Evolutionary conservation across 2,888 invertebrate genomes (phyloP), one percentile per base, ranked within the genome.

Genomic region (Piscicola geometra): DNA sequence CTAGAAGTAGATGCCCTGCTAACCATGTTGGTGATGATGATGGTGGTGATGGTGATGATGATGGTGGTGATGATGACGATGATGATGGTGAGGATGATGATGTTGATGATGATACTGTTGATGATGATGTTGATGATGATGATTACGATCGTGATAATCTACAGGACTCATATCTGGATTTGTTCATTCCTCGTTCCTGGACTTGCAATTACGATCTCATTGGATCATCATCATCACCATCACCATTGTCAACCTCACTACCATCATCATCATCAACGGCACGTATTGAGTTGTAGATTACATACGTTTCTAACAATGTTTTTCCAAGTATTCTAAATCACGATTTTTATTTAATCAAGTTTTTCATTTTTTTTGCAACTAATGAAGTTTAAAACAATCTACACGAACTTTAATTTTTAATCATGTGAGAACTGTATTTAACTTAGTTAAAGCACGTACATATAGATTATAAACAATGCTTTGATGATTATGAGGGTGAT

Each of bases 1-100:
- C 93, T 0, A 88, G 93, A 68, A 85, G 87, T 75, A 92, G 93
- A 85, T 92, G 92, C 82, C 90, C 90, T 12, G 28, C 73, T n/a
- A 50, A 25, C 28, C 25, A 70, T 21, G 77, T 77, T 21, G 66
- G 78, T 79, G 21, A 3, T 30, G 3, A 33, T 15, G 18, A 41
- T 5, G 36, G 9, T 1, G 35, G 5, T 32, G 36, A 1, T 0
- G 30, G 30, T 25, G 56, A 60, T 35, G 21, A 9, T 28, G 18
- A 41, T 47, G 36, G 9, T 32, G 35, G 5, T 64, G 36, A 1
- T 5, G 30, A 52, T 52, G 56, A 60, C 36, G 21, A 9, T 36
- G 15, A 75, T 33, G 32, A 12, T 32, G 9, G 36, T 47, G 15
- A n/a, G 33, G 52, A 18, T 32, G 56, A 36, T 25, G 33, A 28